Conservation (phyloP, 2,888 invertebrate species). For the Trachelus iudaicus region DNA sequence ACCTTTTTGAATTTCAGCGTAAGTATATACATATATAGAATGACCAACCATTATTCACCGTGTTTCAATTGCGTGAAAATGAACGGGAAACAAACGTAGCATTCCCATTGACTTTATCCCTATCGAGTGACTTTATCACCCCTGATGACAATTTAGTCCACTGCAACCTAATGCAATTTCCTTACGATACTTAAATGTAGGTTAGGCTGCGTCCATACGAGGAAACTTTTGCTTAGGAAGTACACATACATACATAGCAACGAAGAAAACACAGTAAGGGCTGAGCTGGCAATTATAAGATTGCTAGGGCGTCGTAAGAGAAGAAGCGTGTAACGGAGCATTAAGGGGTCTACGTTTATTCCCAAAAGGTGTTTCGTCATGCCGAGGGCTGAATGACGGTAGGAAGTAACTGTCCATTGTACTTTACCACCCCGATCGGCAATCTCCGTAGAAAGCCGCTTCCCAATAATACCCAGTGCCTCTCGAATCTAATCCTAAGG, state of each 20-base stretch:
- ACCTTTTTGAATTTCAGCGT: not conserved
- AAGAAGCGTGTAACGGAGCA: constrained; percentile 16
- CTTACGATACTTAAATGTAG: not conserved
- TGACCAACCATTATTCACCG: not conserved
- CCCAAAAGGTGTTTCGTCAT: constrained; percentile 1
- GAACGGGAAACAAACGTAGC: not conserved
- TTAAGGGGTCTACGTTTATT: constrained; percentile 10
- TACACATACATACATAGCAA: not conserved
- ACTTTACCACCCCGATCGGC: not conserved
- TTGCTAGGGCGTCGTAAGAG: constrained; percentile 19
- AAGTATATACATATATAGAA: not conserved
- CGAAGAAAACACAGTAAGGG: not conserved
- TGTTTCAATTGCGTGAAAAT: not conserved
- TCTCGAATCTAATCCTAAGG: not conserved
- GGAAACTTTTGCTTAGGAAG: not conserved
- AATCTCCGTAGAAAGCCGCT: not conserved
- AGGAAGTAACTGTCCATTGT: constrained; percentile 2
- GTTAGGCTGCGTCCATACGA: not conserved
- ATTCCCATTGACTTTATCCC: not conserved
- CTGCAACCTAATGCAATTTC: not conserved
- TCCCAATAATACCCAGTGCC: not conserved
- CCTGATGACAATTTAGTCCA: not conserved
- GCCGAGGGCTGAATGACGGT: not conserved
- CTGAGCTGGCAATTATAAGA: constrained; percentile 24
- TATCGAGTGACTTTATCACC: not conserved